Evolutionary conservation across 2,888 invertebrate genomes (phyloP).

Genomic region (Tetragonula carbonaria): DNA sequence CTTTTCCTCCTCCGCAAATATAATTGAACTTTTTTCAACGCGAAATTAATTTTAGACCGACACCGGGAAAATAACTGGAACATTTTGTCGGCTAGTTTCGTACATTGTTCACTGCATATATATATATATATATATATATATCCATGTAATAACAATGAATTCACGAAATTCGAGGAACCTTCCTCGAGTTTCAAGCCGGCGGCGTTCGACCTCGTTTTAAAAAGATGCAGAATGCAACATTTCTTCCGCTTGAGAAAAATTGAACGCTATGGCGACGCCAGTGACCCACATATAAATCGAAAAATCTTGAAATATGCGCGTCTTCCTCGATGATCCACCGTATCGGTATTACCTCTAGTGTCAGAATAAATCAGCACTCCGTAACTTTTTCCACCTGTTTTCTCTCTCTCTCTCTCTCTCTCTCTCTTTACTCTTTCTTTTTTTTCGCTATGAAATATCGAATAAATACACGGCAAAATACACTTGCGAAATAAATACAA

Average conservation of each 20-base stretch:
- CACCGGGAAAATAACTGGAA: background rate
- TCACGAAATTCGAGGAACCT: conserved; percentile 16
- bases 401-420: too few relatives aligned
- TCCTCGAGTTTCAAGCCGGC: conserved; percentile 16
- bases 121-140: background rate
- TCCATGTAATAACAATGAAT: conserved; percentile 23
- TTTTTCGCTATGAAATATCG: background rate
- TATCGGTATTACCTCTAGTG: background rate
- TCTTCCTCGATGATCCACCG: conserved; percentile 4
- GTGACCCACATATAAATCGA: conserved; percentile 42
- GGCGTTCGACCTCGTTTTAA: conserved; percentile 37
- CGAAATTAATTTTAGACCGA: background rate
- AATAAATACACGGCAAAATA: background rate
- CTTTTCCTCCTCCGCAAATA: background rate
- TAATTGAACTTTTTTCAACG: background rate
- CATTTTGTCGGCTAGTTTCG: background rate
- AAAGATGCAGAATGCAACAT: conserved; percentile 48
- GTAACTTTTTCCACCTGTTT: too few relatives aligned
- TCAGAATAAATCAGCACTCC: background rate
- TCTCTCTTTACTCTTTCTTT: background rate
- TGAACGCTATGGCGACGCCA: conserved; percentile 15
- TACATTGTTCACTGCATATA: conserved; percentile 26
- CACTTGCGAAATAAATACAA: background rate
- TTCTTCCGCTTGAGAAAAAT: conserved; percentile 32
- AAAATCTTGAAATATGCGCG: conserved; percentile 28